These are phyloP conservation scores for Gryon sp. DNA, from an alignment of 1,140 invertebrate species.

Conservation along the genomic window DNA sequence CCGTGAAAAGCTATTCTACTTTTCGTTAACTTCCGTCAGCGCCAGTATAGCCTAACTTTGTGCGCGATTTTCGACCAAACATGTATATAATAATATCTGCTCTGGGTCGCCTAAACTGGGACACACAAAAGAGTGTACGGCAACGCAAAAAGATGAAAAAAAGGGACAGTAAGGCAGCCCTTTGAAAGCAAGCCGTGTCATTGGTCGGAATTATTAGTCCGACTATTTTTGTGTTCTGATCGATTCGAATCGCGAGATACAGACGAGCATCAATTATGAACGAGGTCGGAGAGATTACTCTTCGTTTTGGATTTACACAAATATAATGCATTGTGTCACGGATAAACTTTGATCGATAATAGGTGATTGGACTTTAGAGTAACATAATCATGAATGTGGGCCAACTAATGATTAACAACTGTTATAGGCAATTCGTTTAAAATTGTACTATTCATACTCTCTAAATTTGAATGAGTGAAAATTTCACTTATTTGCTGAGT, in stretches of 20 bases:
- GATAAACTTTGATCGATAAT: no score
- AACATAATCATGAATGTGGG: not conserved
- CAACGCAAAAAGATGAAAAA: conserved; percentile 4
- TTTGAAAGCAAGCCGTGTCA: conserved; percentile 15
- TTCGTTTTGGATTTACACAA: conserved; percentile 6
- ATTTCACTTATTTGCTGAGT: no score
- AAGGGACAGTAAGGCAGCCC: no score
- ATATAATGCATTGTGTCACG: no score
- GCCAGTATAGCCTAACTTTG: not conserved
- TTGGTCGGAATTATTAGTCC: conserved; percentile 22
- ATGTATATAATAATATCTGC: conserved; percentile 1
- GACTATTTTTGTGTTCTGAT: conserved; percentile 42
- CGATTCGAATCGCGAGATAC: conserved; percentile 44
- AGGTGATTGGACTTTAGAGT: not conserved
- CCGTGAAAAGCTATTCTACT: conserved; percentile 4
- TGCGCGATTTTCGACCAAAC: conserved; percentile 4
- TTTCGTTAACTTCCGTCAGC: conserved; percentile 4
- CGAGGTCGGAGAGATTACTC: conserved; percentile 2
- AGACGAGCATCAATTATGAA: conserved; percentile 38
- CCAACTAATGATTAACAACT: no score
- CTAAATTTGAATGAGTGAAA: no score
- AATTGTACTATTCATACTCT: no score
- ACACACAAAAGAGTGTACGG: conserved; percentile 4
- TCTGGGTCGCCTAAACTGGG: conserved; percentile 19
- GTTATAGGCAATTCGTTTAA: no score